Evolutionary conservation across 2,113 vertebrate genomes (phyloP).

Genomic region (Nestor notabilis): DNA sequence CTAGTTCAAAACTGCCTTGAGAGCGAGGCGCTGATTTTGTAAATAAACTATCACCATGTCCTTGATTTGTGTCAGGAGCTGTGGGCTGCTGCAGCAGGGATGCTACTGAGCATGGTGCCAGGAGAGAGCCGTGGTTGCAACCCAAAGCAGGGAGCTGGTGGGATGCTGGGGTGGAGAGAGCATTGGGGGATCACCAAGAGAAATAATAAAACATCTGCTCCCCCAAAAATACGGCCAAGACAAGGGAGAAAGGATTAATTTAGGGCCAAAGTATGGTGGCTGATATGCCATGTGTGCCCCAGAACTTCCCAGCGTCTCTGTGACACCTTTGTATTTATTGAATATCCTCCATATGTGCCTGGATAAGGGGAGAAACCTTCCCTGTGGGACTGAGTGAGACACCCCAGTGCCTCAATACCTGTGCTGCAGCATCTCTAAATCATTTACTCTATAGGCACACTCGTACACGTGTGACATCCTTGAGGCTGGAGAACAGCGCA

Average conservation of each 20-base stretch:
- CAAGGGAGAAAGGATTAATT: neutral
- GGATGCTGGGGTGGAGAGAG: neutral
- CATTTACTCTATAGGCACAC: accelerated
- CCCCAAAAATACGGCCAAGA: neutral
- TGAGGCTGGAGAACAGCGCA: accelerated
- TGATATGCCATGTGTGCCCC: accelerated
- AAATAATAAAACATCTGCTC: neutral
- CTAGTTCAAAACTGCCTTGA: neutral
- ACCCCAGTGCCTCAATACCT: accelerated
- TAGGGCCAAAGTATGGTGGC: neutral
- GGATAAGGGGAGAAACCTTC: neutral
- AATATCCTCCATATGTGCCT: accelerated
- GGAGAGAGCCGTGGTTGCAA: accelerated
- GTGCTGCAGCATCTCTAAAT: neutral
- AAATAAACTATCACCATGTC: neutral
- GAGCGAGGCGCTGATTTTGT: neutral
- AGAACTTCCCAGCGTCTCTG: neutral
- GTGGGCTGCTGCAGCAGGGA: neutral
- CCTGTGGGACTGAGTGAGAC: accelerated
- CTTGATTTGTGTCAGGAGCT: neutral
- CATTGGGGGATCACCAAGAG: accelerated
- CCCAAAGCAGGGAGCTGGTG: neutral
- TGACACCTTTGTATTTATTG: accelerated
- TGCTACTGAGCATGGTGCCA: neutral
- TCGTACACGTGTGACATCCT: accelerated